Evolutionary conservation across 2,888 invertebrate genomes (phyloP), one percentile per base, ranked within the genome.

Genomic region (Tenthredo amoena): DNA sequence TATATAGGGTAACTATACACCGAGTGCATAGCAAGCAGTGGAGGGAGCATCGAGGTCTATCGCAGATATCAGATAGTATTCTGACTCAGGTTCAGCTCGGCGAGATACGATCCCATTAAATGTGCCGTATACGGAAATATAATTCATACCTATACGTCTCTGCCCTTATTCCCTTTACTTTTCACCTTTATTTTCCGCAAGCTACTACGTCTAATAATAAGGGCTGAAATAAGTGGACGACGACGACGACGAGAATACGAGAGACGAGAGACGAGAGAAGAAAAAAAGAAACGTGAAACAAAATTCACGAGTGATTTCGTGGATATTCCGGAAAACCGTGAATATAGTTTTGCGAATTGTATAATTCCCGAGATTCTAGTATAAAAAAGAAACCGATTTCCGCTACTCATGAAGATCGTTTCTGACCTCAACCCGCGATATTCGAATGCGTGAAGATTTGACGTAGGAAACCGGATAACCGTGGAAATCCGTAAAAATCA

Each of bases 81-180:
- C 83, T 21, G 83, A 83, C 31, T 68, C 83, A 71, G 43, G 5
- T n/a, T 68, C 50, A 4, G 40, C 15, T 21, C 81, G 21, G 26
- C 65, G 68, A 31, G 65, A 83, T 65, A 43, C 31, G 83, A 68
- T 83, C 83, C 83, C 83, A 83, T 83, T 83, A 83, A 83, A 83
- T 68, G 31, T 26, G 68, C 83, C 83, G 65, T 83, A 83, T 83
- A 83, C 68, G 83, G 83, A 31, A 83, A 83, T 83, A 83, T 83
- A 83, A 83, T 83, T 68, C 83, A 58, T 71, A 68, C 47, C 68
- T 71, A 68, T 68, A 68, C 18, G 34, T 77, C 15, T 82, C 26
- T 26, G 40, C 21, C 9, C 21, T 43, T 43, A 9, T 34, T 55
- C 55, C 55, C 21, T 62, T 62, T 12, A 9, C 9, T 62, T 62